Evolutionary conservation across 2,797 vertebrate species (phyloP), one percentile per base, ranked within the genome.

Genomic region (Paratrypauchen microcephalus): DNA sequence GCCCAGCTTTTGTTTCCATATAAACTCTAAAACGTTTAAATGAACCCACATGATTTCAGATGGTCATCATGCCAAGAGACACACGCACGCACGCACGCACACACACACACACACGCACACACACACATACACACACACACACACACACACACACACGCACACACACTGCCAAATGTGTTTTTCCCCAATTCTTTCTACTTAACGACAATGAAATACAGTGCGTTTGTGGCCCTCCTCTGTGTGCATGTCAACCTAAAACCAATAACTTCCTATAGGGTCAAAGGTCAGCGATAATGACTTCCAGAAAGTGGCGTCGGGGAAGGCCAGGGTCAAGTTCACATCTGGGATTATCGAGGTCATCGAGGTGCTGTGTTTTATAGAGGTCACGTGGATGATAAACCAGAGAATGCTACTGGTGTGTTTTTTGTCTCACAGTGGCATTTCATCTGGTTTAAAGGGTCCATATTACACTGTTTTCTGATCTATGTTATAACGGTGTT

Each of bases 251-350:
- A 73, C 67, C 62, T 82, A 26, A 52, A 63, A 28, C 68, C 62
- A 58, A 64, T 76, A 66, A 78, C 74, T 89, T 88, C 83, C 82
- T 87, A 56, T 68, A 58, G 73, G 82, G 82, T 54, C 62, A 81
- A 81, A 83, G 75, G 81, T 45, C 85, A 68, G 45, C 54, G 70
- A 84, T 91, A 89, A 91, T 88, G 83, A 86, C 78, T 89, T 89
- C 82, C 88, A 86, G 86, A 79, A 85, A 78, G 62, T 66, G 76
- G 80, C n/a, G 60, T 56, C 18, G 56, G 36, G 73, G 76, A 80
- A 76, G 83, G 74, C 71, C 76, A 78, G 83, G 81, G 86, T 91
- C 87, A 89, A 89, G 89, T 89, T 90, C 87, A 90, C 86, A 89
- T 91, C 83, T 88, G 88, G 87, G 83, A 87, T 82, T 72, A 79